Base-by-base conservation (phyloP, 2,888 invertebrate species). In the Orthonychiurus folsomi region DNA sequence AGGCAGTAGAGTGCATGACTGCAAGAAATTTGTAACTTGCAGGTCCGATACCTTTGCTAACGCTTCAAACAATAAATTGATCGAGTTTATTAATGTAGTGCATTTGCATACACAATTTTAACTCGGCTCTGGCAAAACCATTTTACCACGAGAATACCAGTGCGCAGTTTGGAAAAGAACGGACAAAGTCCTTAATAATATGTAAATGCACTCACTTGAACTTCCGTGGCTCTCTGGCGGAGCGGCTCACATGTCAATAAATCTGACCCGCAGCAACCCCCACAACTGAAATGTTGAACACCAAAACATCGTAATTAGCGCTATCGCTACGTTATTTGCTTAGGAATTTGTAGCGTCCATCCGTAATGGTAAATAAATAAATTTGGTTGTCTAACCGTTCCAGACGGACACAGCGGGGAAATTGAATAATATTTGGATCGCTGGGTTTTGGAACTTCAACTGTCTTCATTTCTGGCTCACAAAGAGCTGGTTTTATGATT, bases 191-290 rank as follows among this genome's bases (percentile, higher is more conserved):
- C 37, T 37, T 37, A 37, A 37, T 9, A 37, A 37, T 37, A 37
- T 37, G 26, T n/a, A 15, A 27, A n/a, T 15, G 37, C 5, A 20
- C 63, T 63, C 60, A 70, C 70, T 28, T 53, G 55, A 23, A 65
- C 63, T 27, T 68, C 62, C 1, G 59, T 60, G 0, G 25, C 58
- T 23, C 56, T 64, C 20, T 12, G 50, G 2, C 21, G 24, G 1
- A 54, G 54, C 26, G 70, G 63, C n/a, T 69, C 69, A 52, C 70
- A 70, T 9, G 37, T 61, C 15, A 69, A 54, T 5, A 66, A 58
- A 56, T 65, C 63, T 2, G 67, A 63, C 15, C 62, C 56, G 50
- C 70, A 70, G 53, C 70, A 70, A 1, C 70, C 70, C 12, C 70
- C 70, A 53, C 70, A 70, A 59, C 70, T 70, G 54, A 47, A 59